Base-by-base conservation (phyloP, 2,888 invertebrate genomes). In the Epinotia ramella region DNA sequence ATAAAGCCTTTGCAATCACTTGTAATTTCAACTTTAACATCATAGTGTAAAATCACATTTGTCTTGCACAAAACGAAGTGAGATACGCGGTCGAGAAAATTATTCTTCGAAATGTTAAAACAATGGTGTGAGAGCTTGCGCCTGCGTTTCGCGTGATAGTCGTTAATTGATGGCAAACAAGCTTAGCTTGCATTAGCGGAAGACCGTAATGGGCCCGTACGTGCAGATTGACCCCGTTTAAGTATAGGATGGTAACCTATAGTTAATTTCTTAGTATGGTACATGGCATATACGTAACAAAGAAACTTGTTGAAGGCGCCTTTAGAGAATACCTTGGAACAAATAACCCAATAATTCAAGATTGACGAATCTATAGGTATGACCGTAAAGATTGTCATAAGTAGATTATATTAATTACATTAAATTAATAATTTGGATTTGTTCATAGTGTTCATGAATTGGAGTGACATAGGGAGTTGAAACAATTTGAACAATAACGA, bases 121-220 rank as follows among this genome's bases (percentile, higher is more conserved):
- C 63, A 72, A 72, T 72, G 40, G 72, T 64, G 72, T 64, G 72
- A 64, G 63, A 64, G 56, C 63, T 71, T 28, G 20, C 33, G 62
- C 33, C 33, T 62, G 44, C 56, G 72, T 60, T 72, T 72, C 64
- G 72, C 64, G 56, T 64, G 62, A 63, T 63, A 13, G 59, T 44
- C 24, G 63, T 44, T 74, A 74, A 69, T 74, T 73, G 69, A 28
- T 64, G 33, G 63, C 68, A 74, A 73, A 64, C 63, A 73, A 44
- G 68, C 49, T 18, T 57, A 63, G 69, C 53, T 73, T 67, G 68
- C 57, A 56, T 68, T 73, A 64, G 56, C 57, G 68, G 63, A 73
- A 74, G 49, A 63, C 49, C 11, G 28, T 18, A 44, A 67, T 44
- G 64, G 40, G 44, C 56, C 24, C 46, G 13, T 28, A 63, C 68